Base-by-base conservation (phyloP, 2,113 vertebrate genomes). In the Condylura cristata region DNA sequence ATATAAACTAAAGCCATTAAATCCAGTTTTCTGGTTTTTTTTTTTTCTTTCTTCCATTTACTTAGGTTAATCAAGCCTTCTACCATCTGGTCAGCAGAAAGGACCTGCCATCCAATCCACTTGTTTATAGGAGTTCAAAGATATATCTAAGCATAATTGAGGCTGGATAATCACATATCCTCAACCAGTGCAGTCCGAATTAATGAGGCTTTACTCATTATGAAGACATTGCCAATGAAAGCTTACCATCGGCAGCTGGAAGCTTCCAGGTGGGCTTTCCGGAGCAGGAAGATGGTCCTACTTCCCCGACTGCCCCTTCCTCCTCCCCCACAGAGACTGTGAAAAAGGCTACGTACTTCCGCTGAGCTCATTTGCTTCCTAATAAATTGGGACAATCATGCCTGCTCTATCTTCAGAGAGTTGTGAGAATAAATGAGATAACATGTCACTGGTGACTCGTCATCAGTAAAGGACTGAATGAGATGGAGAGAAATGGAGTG, bases 41-140 rank as follows among this genome's bases (percentile, higher is more conserved):
- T 28, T 61, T 65, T 65, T 65, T n/a, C 5, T 28, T 61, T 65
- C 34, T 65, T n/a, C 5, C 85, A 48, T 30, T 72, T 74, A 32
- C 34, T 66, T 84, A 71, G 85, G 32, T 86, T 86, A 92, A 96
- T 89, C 74, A 92, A 74, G 37, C n/a, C 83, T 81, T 86, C 84
- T 86, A 30, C 91, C 79, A 82, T 85, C 61, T 95, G 91, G 41
- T 82, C 92, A 90, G 41, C 89, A 83, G 56, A 44, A n/a, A 46
- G 51, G 66, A 60, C 79, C 74, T 92, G 39, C 48, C 66, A 30
- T 18, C 48, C 60, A 41, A 81, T 46, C 37, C 84, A 20, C 58
- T 58, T 79, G 61, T 85, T 32, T 71, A 32, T 32, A 37, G 32
- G 56, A 78, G 58, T 37, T 89, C 89, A 78, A 41, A 56, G 86